Evolutionary conservation across 2,888 invertebrate genomes (phyloP), one percentile per base, ranked within the genome.

Genomic region (Operophtera brumata): DNA sequence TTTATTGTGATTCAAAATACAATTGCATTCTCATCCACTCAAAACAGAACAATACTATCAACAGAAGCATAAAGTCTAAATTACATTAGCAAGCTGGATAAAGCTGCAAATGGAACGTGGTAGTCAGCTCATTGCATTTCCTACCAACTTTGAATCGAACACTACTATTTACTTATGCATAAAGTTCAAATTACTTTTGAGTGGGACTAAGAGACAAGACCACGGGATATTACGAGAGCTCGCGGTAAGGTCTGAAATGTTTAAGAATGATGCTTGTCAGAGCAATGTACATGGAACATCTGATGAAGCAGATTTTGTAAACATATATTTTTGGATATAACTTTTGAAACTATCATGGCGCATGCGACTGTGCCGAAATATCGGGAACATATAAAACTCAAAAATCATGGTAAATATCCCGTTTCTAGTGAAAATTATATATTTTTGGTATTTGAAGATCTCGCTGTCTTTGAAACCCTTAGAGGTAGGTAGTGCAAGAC

Each of bases 241-340:
- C 70, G 67, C 73, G 67, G 73, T 69, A 73, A 71, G 77, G 80
- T 78, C 80, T 75, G 73, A 75, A 76, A 77, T 82, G 79, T 83
- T 84, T 84, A 80, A 77, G 80, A 73, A 78, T 83, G 83, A 86
- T 84, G 70, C 78, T 83, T 81, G 82, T 84, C 80, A 79, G 62
- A 70, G 75, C 4, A 20, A 20, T 20, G 20, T 20, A 20, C 20
- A 78, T n/a, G 36, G 28, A 46, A 79, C 69, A 70, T 79, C 78
- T 71, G 64, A 68, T 72, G 74, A 66, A 68, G 68, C 70, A 71
- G 73, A 73, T 68, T 77, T 77, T 73, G 57, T 52, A 52, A 65
- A 61, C 37, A 6, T 34, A n/a, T n/a, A n/a, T n/a, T n/a, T n/a
- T n/a, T n/a, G n/a, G n/a, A n/a, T n/a, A n/a, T n/a, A n/a, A n/a